Conservation (phyloP, 2,797 vertebrate genomes). For the Chrosomus eos region DNA sequence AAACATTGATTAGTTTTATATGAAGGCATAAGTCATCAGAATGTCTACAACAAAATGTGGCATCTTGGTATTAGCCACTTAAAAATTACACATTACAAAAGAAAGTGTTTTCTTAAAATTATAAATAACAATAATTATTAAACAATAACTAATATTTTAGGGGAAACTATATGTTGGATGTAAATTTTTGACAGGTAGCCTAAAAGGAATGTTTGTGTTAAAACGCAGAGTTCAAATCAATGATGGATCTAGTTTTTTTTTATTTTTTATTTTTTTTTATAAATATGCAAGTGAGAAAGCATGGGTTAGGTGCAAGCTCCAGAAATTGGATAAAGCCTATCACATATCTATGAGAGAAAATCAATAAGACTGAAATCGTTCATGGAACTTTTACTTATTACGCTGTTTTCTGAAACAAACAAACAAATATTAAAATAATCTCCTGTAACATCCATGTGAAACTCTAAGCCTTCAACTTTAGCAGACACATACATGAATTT, state of each 20-base stretch:
- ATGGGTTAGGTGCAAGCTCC: neutral
- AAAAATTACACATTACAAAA: neutral
- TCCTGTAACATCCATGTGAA: neutral
- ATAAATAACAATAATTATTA: neutral
- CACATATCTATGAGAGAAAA: neutral
- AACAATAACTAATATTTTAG: neutral
- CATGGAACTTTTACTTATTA: neutral
- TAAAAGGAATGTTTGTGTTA: neutral
- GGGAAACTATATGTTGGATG: neutral
- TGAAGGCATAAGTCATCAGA: neutral
- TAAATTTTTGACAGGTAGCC: neutral
- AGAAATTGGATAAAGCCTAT: neutral
- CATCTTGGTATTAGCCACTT: neutral
- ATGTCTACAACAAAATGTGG: neutral
- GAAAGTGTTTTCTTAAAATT: neutral
- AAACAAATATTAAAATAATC: too few relatives aligned
- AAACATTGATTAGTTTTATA: neutral
- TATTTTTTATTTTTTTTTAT: too few relatives aligned
- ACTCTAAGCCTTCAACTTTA: neutral
- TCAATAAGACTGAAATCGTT: neutral
- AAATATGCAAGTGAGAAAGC: neutral
- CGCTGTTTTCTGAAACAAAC: neutral
- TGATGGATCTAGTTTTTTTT: too few relatives aligned
- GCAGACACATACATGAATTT: neutral
- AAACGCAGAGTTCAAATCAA: neutral